Evolutionary conservation across 2,797 vertebrate genomes (phyloP).

Genomic region (Cephalopachus bancanus): DNA sequence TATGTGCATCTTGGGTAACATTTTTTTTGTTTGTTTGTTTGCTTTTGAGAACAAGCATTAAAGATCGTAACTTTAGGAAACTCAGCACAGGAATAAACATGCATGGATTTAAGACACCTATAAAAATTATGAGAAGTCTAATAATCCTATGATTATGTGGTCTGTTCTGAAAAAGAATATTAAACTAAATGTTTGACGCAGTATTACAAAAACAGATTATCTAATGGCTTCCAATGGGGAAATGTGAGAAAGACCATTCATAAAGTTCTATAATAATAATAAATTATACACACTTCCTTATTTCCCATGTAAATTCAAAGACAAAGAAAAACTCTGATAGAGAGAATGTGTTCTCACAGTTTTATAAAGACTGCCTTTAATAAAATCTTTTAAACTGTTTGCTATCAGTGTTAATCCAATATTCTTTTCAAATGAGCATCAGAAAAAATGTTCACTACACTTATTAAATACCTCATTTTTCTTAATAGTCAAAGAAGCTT

Average conservation of each 20-base stretch:
- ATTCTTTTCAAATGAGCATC: conserved; percentile 76
- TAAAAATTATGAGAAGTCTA: conserved; percentile 88
- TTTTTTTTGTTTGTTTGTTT: conserved; percentile 83
- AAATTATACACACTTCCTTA: conserved; percentile 87
- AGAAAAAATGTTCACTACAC: conserved; percentile 76
- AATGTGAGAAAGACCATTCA: conserved; percentile 87
- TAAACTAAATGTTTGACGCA: conserved; percentile 86
- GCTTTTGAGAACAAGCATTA: conserved; percentile 87
- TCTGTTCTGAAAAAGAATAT: conserved; percentile 87
- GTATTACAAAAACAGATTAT: conserved; percentile 89
- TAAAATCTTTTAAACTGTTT: conserved; percentile 78
- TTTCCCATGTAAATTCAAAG: conserved; percentile 82
- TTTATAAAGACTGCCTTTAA: conserved; percentile 74
- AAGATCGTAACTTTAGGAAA: conserved; percentile 87
- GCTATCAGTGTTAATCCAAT: conserved; percentile 61
- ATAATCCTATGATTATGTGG: conserved; percentile 86
- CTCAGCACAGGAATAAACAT: conserved; percentile 83
- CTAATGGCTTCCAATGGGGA: conserved; percentile 88
- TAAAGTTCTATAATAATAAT: conserved; percentile 86
- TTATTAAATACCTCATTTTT: conserved; percentile 37
- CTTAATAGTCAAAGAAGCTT: conserved; percentile 70
- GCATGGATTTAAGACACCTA: conserved; percentile 83
- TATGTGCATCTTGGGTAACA: conserved; percentile 88
- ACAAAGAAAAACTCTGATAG: conserved; percentile 76
- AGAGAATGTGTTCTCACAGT: conserved; percentile 74